Conservation (phyloP, 2,113 vertebrate genomes). For the Anguilla japonica region DNA sequence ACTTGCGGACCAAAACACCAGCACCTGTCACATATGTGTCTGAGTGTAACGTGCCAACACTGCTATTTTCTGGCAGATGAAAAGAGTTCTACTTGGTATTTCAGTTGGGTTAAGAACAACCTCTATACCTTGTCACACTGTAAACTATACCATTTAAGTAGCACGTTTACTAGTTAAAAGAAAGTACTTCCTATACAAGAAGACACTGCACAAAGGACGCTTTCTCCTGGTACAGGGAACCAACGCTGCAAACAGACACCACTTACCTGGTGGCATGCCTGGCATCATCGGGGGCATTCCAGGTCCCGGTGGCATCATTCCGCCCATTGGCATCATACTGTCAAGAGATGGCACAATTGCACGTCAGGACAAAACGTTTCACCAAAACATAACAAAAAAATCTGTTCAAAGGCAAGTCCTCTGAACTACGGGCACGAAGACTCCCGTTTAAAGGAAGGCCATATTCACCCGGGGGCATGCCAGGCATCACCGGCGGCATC, state of each 20-base stretch:
- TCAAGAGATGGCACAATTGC: constrained; percentile 35
- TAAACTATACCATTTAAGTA: no score
- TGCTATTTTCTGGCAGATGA: no score
- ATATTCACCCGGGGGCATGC: constrained; percentile 84
- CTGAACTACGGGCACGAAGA: no score
- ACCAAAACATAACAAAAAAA: neutral
- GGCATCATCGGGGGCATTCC: constrained; percentile 83
- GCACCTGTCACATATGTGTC: no score
- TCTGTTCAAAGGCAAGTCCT: neutral
- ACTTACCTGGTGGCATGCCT: constrained; percentile 80
- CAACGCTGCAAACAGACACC: neutral
- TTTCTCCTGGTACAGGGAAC: neutral
- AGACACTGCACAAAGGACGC: neutral
- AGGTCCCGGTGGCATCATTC: constrained; percentile 85
- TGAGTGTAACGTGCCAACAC: no score
- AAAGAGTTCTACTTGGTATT: no score
- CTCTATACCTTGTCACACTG: no score
- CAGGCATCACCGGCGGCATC: constrained; percentile 85
- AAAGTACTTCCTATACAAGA: neutral
- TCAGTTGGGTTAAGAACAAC: no score
- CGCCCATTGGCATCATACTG: constrained; percentile 89
- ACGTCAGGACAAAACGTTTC: neutral
- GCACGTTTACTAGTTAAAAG: neutral
- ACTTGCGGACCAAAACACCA: no score
- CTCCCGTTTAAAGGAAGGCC: neutral